These are phyloP conservation scores for Corythaixoides concolor DNA, from an alignment of 2,113 vertebrate genomes.

Conservation along the genomic window DNA sequence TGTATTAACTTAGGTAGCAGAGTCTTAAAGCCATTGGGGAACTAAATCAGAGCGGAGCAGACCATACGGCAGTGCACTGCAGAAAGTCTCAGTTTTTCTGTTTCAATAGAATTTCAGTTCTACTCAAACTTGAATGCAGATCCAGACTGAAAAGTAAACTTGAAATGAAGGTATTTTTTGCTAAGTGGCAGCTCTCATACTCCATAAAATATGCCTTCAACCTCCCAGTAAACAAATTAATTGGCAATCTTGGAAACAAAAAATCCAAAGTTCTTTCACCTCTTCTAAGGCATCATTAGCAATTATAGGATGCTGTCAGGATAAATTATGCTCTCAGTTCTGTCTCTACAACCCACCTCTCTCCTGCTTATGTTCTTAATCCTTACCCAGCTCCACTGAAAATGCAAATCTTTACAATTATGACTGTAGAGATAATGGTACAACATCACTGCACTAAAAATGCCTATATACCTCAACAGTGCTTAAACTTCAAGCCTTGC, in stretches of 20 bases:
- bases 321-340: background rate
- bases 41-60: background rate
- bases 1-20: background rate
- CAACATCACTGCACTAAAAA: background rate
- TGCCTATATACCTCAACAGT: background rate
- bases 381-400: background rate
- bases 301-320: conserved; percentile 1
- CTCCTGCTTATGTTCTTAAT: conserved; percentile 5
- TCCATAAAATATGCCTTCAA: background rate
- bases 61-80: background rate
- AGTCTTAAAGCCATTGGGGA: background rate
- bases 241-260: background rate
- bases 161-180: background rate
- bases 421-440: conserved; percentile 30
- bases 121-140: background rate
- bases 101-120: background rate
- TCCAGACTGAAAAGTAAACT: background rate
- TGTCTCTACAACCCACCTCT: background rate
- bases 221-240: background rate
- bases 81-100: background rate
- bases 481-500: conserved; percentile 7
- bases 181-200: background rate
- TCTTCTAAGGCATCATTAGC: conserved; percentile 17
- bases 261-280: background rate
- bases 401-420: conserved; percentile 43